Percentiles rank a stretch among this genome's conserved stretches.
Evolutionary conservation across 2,888 invertebrate species (phyloP).

Genomic region (Hartigia nigra): DNA sequence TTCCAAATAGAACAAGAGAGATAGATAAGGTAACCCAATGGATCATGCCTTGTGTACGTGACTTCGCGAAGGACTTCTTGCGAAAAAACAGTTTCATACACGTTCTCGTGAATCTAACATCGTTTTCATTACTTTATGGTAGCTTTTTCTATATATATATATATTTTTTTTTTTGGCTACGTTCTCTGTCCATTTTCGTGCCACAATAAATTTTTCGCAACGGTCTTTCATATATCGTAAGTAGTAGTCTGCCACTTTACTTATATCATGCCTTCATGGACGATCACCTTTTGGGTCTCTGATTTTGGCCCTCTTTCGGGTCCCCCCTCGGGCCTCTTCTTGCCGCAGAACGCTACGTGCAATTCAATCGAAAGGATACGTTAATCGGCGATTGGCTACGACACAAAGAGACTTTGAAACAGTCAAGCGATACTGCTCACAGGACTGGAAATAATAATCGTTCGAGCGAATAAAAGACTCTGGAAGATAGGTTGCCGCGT

Average conservation of each 20-base stretch:
- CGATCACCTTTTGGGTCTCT: not conserved
- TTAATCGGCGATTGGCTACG: not conserved
- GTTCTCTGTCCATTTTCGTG: not conserved
- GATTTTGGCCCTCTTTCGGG: not conserved
- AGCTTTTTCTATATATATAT: not conserved
- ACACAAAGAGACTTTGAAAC: not conserved
- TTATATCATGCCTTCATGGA: not conserved
- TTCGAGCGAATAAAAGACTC: not conserved
- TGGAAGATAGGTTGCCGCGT: not conserved
- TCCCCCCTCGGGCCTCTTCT: not conserved
- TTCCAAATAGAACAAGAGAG: not conserved
- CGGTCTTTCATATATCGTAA: not conserved
- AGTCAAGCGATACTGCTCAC: not conserved
- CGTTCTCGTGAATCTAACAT: not conserved
- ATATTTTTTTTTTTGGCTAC: not conserved
- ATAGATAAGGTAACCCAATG: constrained; percentile 1
- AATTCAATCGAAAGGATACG: not conserved
- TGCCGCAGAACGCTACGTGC: not conserved
- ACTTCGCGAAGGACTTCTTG: constrained; percentile 23
- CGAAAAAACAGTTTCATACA: constrained; percentile 9
- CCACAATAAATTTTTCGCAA: not conserved
- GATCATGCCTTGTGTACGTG: constrained; percentile 17
- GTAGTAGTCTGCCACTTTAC: not conserved
- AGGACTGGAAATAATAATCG: not conserved
- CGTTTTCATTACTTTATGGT: not conserved